These are phyloP conservation scores for Noctilio leporinus DNA, from an alignment of 2,113 vertebrate genomes.

Conservation along the genomic window DNA sequence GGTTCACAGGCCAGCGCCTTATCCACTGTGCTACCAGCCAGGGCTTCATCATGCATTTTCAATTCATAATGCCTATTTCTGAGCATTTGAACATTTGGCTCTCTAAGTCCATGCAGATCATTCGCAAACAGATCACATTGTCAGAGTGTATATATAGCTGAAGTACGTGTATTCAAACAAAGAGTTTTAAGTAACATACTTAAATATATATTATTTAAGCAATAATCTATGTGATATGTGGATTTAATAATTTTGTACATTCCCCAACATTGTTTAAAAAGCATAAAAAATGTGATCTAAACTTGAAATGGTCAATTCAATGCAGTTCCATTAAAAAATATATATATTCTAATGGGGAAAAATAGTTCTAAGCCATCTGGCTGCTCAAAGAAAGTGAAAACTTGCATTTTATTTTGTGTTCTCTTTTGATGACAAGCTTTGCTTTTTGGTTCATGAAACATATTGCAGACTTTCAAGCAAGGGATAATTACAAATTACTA, in stretches of 20 bases:
- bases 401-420: conserved; percentile 32
- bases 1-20: too few species aligned
- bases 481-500: not conserved
- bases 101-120: not conserved
- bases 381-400: conserved; percentile 48
- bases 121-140: not conserved
- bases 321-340: not conserved
- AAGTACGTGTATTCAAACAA: not conserved
- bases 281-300: not conserved
- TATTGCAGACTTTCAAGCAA: conserved; percentile 19
- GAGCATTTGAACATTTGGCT: not conserved
- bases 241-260: not conserved
- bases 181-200: not conserved
- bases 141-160: not conserved
- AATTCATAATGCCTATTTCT: not conserved
- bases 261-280: not conserved
- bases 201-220: not conserved
- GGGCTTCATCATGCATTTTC: not conserved
- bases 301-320: conserved; percentile 27
- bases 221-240: not conserved
- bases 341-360: conserved; percentile 11
- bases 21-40: too few species aligned
- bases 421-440: conserved; percentile 28
- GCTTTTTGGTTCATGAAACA: conserved; percentile 32
- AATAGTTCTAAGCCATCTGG: conserved; percentile 36